These are phyloP conservation scores for Andrena hattorfiana DNA, from an alignment of 2,888 invertebrate species.

Conservation along the genomic window DNA sequence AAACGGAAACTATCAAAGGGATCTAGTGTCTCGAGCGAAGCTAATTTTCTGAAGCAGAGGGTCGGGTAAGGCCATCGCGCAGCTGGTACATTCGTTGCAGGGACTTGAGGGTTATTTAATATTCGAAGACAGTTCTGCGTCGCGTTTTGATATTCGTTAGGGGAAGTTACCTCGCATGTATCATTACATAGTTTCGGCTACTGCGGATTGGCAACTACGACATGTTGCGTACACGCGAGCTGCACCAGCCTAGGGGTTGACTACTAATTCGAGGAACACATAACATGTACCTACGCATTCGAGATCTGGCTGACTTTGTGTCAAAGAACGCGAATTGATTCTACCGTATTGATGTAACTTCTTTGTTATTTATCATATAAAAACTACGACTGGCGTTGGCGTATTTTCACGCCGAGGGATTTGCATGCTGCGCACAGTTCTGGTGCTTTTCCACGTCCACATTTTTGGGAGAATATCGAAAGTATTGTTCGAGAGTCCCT, in stretches of 20 bases:
- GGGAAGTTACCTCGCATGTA: conserved; percentile 61
- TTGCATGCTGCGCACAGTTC: no score
- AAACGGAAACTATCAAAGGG: not conserved
- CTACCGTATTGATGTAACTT: no score
- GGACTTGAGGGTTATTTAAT: conserved; percentile 60
- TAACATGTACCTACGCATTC: not conserved
- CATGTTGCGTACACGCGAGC: conserved; percentile 40
- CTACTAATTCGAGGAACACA: conserved; percentile 19
- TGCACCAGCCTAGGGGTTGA: not conserved
- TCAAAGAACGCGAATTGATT: not conserved
- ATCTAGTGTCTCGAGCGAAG: not conserved
- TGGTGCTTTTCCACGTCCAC: no score
- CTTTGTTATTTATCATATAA: not conserved
- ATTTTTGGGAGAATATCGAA: no score
- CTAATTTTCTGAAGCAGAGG: conserved; percentile 34
- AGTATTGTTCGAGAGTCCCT: no score
- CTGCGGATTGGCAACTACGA: conserved; percentile 42
- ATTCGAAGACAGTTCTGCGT: conserved; percentile 52
- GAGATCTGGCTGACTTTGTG: not conserved
- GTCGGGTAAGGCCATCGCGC: conserved; percentile 15
- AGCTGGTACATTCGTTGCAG: conserved; percentile 37
- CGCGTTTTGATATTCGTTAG: conserved; percentile 72
- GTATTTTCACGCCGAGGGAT: no score
- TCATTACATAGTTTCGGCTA: conserved; percentile 59
- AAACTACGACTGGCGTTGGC: no score